Conservation (phyloP, 23 tunicate genomes). For the Ciona savignyi region DNA sequence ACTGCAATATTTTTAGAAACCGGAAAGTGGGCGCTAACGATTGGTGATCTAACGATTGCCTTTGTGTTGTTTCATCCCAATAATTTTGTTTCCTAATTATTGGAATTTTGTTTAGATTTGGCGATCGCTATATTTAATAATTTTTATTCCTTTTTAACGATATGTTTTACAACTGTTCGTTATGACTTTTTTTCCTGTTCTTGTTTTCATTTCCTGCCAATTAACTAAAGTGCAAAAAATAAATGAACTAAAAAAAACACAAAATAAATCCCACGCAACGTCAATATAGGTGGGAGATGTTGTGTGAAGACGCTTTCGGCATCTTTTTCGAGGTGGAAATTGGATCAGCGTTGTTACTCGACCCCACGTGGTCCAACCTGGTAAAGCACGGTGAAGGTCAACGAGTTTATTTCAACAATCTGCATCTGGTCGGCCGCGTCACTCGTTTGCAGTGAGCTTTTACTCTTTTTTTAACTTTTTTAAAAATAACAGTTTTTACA, state of each 20-base stretch:
- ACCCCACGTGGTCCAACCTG: conserved; percentile 22
- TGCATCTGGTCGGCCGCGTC: conserved; percentile 36
- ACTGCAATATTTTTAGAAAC: background rate
- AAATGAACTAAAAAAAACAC: no score
- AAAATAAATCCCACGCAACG: background rate
- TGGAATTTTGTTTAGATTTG: no score
- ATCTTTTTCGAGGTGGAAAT: conserved; percentile 44
- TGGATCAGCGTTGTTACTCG: conserved; percentile 1
- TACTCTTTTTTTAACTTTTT: no score
- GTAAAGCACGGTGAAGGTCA: conserved; percentile 67
- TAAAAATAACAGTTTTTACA: no score
- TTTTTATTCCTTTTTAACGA: no score
- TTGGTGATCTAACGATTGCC: no score
- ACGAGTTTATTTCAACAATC: conserved; percentile 41
- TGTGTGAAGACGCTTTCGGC: conserved; percentile 83
- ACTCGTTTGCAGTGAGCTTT: conserved; percentile 34
- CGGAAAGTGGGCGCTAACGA: background rate
- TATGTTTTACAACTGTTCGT: no score
- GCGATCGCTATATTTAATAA: no score
- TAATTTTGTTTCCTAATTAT: no score
- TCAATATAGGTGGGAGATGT: conserved; percentile 16
- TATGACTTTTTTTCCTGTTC: no score
- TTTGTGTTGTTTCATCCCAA: background rate
- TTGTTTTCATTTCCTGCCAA: no score
- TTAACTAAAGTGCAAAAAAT: no score